Evolutionary conservation across 1,140 invertebrate genomes (phyloP), one percentile per base, ranked within the genome.

Genomic region (Chelonus insularis): DNA sequence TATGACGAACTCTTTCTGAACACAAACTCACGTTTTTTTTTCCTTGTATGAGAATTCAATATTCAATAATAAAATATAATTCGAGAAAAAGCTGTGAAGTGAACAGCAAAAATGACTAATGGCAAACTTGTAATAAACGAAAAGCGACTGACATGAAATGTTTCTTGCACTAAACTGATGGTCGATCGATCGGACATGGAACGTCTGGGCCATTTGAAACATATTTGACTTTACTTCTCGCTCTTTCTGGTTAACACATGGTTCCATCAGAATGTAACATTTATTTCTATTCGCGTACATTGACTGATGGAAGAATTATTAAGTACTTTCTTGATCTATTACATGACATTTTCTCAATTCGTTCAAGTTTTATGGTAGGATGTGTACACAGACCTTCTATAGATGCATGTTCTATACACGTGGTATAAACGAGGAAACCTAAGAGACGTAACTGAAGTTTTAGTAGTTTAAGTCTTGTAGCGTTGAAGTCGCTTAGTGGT

Each of bases 401-500:
- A 39, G 3, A 39, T 9, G 8, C 9, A 39, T 3, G 3, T 39
- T 29, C 3, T 29, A 29, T 29, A 29, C 25, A 29, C 7, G 25
- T 4, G 25, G 36, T 14, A 45, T 45, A 4, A 45, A 18, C 2
- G 9, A 25, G 9, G 16, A 39, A 20, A 18, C 16, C 18, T 37
- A 37, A 55, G 34, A 55, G 52, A 55, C 52, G 20, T 16, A 9
- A 37, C 34, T 21, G 16, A 55, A 55, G 52, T 55, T 55, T 55
- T 20, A 36, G 14, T 39, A 55, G 52, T 55, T 55, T 39, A 55
- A 55, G 36, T 55, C 52, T 14, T 9, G 14, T n/a, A 11, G 52
- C 14, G 34, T 55, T 55, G 34, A 29, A 37, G 12, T 55, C 52
- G 52, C 16, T 39, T 55, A 55, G 52, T 55, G 52, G 52, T 39